Conservation (phyloP, 1,140 invertebrate species). For the Limonius californicus region DNA sequence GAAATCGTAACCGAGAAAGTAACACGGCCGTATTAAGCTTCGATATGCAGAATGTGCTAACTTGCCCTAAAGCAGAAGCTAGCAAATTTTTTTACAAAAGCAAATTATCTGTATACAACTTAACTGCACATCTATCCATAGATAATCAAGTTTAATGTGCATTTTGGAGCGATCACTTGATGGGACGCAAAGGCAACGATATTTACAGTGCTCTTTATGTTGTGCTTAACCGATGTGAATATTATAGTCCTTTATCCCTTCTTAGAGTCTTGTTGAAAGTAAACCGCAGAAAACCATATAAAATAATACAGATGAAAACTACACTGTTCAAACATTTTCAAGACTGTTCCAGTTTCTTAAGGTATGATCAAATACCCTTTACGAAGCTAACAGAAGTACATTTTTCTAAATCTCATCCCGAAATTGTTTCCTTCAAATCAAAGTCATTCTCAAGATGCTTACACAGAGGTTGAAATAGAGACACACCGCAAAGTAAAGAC, state of each 20-base stretch:
- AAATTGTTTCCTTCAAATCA: not conserved
- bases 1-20: slow-evolving; percentile 22
- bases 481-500: not conserved
- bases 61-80: slow-evolving; percentile 31
- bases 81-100: slow-evolving; percentile 30
- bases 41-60: slow-evolving; percentile 35
- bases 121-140: slow-evolving; percentile 29
- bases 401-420: not conserved
- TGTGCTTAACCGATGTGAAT: slow-evolving; percentile 28
- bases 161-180: slow-evolving; percentile 29
- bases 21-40: slow-evolving; percentile 26
- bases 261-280: slow-evolving; percentile 24
- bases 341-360: not conserved
- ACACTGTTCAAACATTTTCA: slow-evolving; percentile 23
- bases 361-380: not conserved
- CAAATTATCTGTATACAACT: slow-evolving; percentile 35
- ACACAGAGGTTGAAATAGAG: not conserved
- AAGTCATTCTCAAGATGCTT: not conserved
- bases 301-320: slow-evolving; percentile 22
- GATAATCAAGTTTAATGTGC: slow-evolving; percentile 29
- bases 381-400: not conserved
- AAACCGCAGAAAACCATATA: slow-evolving; percentile 20
- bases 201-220: slow-evolving; percentile 35
- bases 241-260: slow-evolving; percentile 31
- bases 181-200: slow-evolving; percentile 31